Base-by-base conservation (phyloP, 2,888 invertebrate species). In the Diaprepes abbreviatus region DNA sequence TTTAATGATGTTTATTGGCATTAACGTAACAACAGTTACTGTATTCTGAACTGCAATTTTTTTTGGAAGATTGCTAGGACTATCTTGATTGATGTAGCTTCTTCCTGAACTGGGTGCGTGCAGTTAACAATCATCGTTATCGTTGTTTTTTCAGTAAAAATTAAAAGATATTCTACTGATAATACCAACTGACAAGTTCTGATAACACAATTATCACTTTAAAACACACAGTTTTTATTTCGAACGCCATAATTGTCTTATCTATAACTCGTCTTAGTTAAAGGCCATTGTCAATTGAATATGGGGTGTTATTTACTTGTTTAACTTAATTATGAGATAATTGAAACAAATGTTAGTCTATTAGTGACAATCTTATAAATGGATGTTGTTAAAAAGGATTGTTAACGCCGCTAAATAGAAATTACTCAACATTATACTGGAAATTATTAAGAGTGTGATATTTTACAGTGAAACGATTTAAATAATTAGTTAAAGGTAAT, bases 271-370 rank as follows among this genome's bases (percentile, higher is more conserved):
- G 31, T 63, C 50, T 59, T 40, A 28, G 48, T 50, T 50, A 50
- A 50, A 50, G 14, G 28, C 28, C 28, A 7, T 12, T 48, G 57
- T 62, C 70, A 64, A 63, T 67, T 68, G 68, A 50, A 40, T 50
- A 65, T 63, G 59, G 68, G 65, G 66, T 66, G 68, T 72, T 72
- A 72, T 72, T 72, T 72, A 72, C 72, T 68, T 65, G 69, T 72
- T 72, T 72, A 72, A 72, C 72, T 72, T 72, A 72, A 72, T 72
- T 72, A 72, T 57, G 65, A 69, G 72, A 69, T 72, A 72, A 72
- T 72, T 72, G 72, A 72, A 72, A 72, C 66, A 72, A 72, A 72
- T 72, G 69, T 66, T 65, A 60, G 57, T 48, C 68, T 64, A 64
- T 69, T 69, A 69, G 69, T 54, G 64, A 59, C 64, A 64, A 58